Conservation (phyloP, 2,797 vertebrate genomes). For the Cheirogaleus major region DNA sequence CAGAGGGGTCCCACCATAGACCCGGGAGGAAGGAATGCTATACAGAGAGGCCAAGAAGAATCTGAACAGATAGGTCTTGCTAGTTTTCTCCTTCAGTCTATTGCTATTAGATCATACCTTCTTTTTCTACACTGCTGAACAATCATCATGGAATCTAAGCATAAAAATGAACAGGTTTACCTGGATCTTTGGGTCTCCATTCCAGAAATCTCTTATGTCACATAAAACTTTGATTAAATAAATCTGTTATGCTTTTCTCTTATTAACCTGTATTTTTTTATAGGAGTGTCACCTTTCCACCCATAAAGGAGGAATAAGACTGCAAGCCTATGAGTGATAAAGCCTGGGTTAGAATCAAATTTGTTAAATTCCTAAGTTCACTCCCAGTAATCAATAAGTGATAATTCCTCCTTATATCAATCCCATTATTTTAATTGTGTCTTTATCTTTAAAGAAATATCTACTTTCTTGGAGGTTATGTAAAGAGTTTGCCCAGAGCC, state of each 20-base stretch:
- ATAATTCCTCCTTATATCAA: neutral
- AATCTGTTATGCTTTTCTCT: neutral
- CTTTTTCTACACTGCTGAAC: neutral
- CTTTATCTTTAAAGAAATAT: neutral
- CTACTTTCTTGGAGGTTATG: neutral
- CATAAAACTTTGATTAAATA: neutral
- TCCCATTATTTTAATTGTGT: neutral
- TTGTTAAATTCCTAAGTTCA: neutral
- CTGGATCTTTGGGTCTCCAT: neutral
- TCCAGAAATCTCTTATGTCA: neutral
- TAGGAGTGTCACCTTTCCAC: neutral
- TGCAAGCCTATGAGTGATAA: neutral
- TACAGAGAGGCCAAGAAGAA: neutral
- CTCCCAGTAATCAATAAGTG: neutral
- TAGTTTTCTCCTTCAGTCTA: neutral
- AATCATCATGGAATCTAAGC: neutral
- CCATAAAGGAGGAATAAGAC: neutral
- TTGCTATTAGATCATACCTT: neutral
- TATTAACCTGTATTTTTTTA: neutral
- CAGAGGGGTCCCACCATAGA: neutral
- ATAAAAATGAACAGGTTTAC: neutral
- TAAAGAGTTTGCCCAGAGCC: neutral
- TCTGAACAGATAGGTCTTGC: neutral
- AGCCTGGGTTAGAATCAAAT: neutral
- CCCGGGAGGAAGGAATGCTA: neutral